phyloP scores from a whole-genome alignment of 2,113 vertebrate species.

The Leptosomus discolor region DNA sequence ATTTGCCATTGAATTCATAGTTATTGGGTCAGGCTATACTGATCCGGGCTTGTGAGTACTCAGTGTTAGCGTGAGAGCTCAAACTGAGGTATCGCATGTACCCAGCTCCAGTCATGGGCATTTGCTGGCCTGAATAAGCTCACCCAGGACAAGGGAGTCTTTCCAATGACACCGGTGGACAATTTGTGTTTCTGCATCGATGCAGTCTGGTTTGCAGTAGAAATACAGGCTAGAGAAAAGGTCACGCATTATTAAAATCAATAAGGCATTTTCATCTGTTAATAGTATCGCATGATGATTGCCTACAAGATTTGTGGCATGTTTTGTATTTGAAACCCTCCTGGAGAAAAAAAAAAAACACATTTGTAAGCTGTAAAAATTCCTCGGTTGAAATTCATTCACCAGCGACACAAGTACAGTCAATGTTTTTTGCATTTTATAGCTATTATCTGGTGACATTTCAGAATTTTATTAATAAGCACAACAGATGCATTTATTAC shows the following conservation, averaged over 20 bases:
- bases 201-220: not conserved
- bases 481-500: not conserved
- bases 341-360: not conserved
- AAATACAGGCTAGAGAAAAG: not conserved
- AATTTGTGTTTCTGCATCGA: not conserved
- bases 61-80: not conserved
- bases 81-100: fast-evolving
- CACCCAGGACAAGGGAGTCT: not conserved
- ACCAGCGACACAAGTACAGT: not conserved
- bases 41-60: not conserved
- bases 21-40: not conserved
- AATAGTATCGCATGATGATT: not conserved
- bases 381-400: not conserved
- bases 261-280: not conserved
- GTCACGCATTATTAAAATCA: not conserved
- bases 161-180: fast-evolving
- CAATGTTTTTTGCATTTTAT: not conserved
- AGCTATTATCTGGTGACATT: not conserved
- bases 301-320: not conserved
- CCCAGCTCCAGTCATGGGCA: fast-evolving
- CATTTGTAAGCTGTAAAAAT: not conserved
- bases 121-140: not conserved
- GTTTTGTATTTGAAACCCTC: not conserved
- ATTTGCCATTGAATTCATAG: not conserved
- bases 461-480: not conserved